Evolutionary conservation across 2,113 vertebrate genomes (phyloP).

Genomic region (Xiphias gladius): DNA sequence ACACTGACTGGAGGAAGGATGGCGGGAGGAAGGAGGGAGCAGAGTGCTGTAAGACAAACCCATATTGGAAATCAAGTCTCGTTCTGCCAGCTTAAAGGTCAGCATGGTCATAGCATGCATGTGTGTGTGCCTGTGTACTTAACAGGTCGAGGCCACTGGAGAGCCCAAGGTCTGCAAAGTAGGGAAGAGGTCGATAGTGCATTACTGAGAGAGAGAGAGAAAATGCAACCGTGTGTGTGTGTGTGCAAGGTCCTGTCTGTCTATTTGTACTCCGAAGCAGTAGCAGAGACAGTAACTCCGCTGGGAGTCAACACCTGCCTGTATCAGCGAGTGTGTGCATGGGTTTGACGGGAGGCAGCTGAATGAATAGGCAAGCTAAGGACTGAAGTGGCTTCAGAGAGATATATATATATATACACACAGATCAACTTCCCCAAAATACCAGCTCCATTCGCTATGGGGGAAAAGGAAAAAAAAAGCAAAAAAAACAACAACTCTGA

Average conservation of each 20-base stretch:
- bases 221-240: not conserved
- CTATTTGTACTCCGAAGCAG: conserved; percentile 49
- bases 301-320: conserved; percentile 50
- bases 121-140: conserved; percentile 61
- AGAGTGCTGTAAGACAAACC: conserved; percentile 70
- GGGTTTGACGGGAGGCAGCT: conserved; percentile 24
- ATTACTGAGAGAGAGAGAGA: conserved; percentile 62
- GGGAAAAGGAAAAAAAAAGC: not conserved
- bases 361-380: conserved; percentile 34
- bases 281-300: conserved; percentile 36
- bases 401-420: conserved; percentile 36
- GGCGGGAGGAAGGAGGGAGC: conserved; percentile 25
- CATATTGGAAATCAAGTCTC: conserved; percentile 81
- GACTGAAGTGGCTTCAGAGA: conserved; percentile 19
- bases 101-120: conserved; percentile 59
- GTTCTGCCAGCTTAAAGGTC: conserved; percentile 76
- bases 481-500: not conserved
- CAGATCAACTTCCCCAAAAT: conserved; percentile 27
- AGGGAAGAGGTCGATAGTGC: conserved; percentile 79
- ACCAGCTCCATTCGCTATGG: conserved; percentile 9
- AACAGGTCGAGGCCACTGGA: conserved; percentile 74
- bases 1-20: conserved; percentile 67
- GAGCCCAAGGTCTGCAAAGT: conserved; percentile 76
- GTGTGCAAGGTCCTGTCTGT: conserved; percentile 54
- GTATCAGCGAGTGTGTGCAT: conserved; percentile 21